Evolutionary conservation across 2,888 invertebrate species (phyloP), one percentile per base, ranked within the genome.

Genomic region (Calliopum simillimum): DNA sequence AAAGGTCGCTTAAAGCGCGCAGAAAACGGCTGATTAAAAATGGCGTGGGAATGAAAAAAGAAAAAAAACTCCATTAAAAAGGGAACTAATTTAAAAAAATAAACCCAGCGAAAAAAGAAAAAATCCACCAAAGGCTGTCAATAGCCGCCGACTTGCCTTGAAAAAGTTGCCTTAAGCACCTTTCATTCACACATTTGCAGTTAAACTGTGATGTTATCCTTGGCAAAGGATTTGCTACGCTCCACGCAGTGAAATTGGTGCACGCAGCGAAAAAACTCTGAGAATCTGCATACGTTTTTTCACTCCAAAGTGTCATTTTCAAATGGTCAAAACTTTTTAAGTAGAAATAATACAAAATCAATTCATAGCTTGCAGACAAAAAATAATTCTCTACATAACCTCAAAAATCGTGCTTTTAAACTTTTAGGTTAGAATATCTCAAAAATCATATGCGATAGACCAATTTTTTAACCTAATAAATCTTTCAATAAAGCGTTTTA

Each of bases 191-290:
- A 41, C 59, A 58, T 11, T 59, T n/a, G 43, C 11, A 19, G 11
- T 33, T 63, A 13, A 14, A 23, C 47, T 16, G 21, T 63, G 14
- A 13, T 63, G 47, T 47, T 63, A 49, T 47, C 62, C 62, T 49
- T 63, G 62, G 25, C 62, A 63, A 47, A 25, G 47, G 62, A 47
- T 47, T 59, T 41, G 14, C n/a, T n/a, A n/a, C 14, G 21, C 23
- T 53, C 4, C 23, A 53, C 6, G 19, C 53, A 21, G 23, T 19
- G 14, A 53, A 53, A 21, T 33, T 33, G 33, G 6, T 6, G 8
- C 33, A 33, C 33, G 0, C 33, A 33, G 33, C 5, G 33, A 33
- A 33, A 33, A 8, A 6, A n/a, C n/a, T n/a, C n/a, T n/a, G n/a
- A n/a, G n/a, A n/a, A n/a, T n/a, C n/a, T n/a, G n/a, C n/a, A n/a